Evolutionary conservation across 2,113 vertebrate species (phyloP).

Genomic region (Charina bottae): DNA sequence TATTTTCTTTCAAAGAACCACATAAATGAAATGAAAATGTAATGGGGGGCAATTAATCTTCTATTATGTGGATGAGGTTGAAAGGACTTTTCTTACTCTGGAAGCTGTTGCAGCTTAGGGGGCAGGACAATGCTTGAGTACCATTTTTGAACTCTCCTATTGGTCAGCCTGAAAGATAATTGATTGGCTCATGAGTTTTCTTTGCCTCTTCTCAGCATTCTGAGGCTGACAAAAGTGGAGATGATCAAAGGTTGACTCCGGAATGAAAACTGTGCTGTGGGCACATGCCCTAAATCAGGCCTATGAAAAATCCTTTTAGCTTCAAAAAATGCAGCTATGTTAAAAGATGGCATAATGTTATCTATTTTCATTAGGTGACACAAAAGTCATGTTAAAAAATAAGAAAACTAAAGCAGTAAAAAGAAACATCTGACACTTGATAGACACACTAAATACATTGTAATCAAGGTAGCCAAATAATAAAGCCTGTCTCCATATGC

Average conservation of each 20-base stretch:
- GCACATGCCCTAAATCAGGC: neutral
- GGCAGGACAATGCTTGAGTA: neutral
- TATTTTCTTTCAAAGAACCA: neutral
- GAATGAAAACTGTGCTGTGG: neutral
- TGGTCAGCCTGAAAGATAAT: neutral
- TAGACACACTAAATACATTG: neutral
- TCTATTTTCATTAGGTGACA: neutral
- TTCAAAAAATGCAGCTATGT: neutral
- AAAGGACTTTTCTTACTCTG: neutral
- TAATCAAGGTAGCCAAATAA: neutral
- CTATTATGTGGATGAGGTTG: neutral
- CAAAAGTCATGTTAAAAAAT: neutral
- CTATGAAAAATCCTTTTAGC: neutral
- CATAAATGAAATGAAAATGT: neutral
- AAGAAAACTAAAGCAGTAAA: neutral
- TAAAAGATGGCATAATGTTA: neutral
- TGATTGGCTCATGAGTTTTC: neutral
- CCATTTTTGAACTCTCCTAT: neutral
- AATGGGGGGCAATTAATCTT: neutral
- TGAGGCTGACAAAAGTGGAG: neutral
- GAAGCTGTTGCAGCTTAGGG: neutral
- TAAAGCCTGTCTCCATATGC: rapidly evolving
- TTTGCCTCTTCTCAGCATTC: neutral
- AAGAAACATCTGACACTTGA: neutral
- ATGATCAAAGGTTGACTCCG: neutral